phyloP scores from a whole-genome alignment of 1,140 invertebrate genomes.

The Triops longicaudatus region DNA sequence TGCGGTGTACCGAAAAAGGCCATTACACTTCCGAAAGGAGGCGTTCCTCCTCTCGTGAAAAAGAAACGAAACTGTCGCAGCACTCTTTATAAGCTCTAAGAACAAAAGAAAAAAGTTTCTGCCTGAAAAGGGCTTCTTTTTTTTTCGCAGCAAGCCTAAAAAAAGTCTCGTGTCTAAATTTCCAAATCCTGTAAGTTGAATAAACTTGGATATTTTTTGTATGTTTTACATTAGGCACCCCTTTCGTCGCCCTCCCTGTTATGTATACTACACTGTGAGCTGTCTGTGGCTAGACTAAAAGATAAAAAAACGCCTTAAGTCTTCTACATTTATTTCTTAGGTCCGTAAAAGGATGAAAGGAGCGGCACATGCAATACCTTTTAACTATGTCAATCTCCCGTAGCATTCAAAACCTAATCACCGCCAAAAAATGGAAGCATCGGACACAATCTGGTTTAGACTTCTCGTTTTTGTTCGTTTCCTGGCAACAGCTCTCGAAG shows the following conservation, averaged over 20 bases:
- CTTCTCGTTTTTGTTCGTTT: neutral
- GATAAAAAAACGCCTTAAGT: neutral
- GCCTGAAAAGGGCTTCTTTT: neutral
- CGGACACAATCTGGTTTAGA: no score
- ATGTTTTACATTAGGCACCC: neutral
- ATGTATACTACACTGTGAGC: neutral
- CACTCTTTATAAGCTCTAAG: neutral
- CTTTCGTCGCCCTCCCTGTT: neutral
- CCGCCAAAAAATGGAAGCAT: neutral
- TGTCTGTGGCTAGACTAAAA: neutral
- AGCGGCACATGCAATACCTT: slow-evolving; percentile 1
- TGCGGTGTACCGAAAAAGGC: neutral
- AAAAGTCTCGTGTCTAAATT: neutral
- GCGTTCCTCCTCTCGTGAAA: neutral
- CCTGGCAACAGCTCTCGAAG: neutral
- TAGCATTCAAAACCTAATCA: neutral
- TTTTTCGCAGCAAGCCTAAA: neutral
- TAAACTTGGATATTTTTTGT: neutral
- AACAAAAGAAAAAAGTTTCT: neutral
- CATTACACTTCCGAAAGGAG: neutral
- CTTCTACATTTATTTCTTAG: neutral
- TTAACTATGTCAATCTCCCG: neutral
- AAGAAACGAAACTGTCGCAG: neutral
- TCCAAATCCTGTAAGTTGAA: neutral
- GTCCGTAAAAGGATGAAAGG: slow-evolving; percentile 3